phyloP scores from a whole-genome alignment of 1,140 invertebrate species.

The Trichomalopsis sarcophagae region DNA sequence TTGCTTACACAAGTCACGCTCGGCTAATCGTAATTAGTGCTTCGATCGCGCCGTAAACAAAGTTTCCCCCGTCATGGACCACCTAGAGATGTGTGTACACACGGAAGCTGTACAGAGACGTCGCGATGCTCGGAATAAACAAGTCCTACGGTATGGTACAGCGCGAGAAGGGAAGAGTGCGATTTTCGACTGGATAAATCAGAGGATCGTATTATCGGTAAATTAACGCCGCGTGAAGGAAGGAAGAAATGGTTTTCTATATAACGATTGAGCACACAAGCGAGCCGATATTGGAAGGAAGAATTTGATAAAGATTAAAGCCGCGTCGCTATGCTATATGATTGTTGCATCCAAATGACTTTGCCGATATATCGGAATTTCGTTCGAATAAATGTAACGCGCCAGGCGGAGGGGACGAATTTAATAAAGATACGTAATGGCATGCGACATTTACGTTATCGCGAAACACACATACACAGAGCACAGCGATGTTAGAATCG shows the following conservation, averaged over 20 bases:
- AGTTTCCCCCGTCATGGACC: conserved; percentile 14
- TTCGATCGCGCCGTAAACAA: conserved; percentile 48
- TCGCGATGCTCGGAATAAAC: conserved; percentile 30
- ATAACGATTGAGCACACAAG: too few relatives aligned
- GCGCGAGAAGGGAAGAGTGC: neutral
- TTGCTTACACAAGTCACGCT: conserved; percentile 49
- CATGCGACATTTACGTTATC: neutral
- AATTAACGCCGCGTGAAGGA: too few relatives aligned
- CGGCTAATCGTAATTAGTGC: conserved; percentile 50
- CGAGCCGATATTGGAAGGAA: neutral
- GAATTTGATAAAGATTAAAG: too few relatives aligned
- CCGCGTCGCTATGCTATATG: too few relatives aligned
- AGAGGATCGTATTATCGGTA: neutral
- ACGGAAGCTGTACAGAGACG: neutral
- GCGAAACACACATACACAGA: neutral
- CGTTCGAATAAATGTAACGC: neutral
- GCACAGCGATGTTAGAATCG: neutral
- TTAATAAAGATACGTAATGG: neutral
- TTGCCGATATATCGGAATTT: neutral
- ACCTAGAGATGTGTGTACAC: too few relatives aligned
- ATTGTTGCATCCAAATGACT: neutral
- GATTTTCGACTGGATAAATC: conserved; percentile 2
- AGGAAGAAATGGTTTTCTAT: too few relatives aligned
- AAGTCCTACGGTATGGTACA: neutral
- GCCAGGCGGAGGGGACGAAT: neutral